Conservation (phyloP, 1,140 invertebrate species). For the Babylonia areolata region DNA sequence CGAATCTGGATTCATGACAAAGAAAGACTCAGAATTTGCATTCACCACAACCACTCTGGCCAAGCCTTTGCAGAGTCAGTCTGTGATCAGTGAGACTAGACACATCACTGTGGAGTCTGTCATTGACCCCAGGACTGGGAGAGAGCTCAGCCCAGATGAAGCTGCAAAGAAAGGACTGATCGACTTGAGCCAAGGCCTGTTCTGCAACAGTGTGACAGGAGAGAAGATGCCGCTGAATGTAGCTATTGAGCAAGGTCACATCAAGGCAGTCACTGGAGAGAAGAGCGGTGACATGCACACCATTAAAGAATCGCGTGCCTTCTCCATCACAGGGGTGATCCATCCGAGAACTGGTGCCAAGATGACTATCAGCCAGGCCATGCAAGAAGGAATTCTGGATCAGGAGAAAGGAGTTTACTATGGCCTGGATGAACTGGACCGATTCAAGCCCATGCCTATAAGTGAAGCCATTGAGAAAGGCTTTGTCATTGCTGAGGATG, state of each 20-base stretch:
- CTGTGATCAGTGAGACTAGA: conserved; percentile 65
- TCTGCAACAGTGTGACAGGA: conserved; percentile 83
- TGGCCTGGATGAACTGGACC: conserved; percentile 61
- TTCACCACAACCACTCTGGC: conserved; percentile 68
- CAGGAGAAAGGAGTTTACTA: conserved; percentile 81
- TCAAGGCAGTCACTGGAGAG: conserved; percentile 57
- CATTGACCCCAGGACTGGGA: conserved; percentile 87
- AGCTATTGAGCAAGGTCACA: conserved; percentile 80
- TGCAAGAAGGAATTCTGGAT: conserved; percentile 90
- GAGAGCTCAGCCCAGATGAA: conserved; percentile 87
- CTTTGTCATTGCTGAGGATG: conserved; percentile 68
- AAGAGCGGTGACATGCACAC: conserved; percentile 53
- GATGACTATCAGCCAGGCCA: conserved; percentile 88
- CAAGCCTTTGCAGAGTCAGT: conserved; percentile 63
- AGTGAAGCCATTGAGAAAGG: conserved; percentile 86
- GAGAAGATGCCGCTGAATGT: conserved; percentile 87
- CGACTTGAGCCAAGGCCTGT: conserved; percentile 82
- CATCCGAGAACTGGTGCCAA: conserved; percentile 89
- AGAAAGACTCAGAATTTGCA: conserved; percentile 65
- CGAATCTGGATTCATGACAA: conserved; percentile 64
- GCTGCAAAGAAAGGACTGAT: conserved; percentile 80
- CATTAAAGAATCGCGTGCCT: conserved; percentile 71
- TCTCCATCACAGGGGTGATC: conserved; percentile 81
- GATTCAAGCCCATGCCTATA: conserved; percentile 80
- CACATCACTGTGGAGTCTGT: conserved; percentile 80